Conservation (phyloP, 2,888 invertebrate genomes). For the Dryomyza anilis region DNA sequence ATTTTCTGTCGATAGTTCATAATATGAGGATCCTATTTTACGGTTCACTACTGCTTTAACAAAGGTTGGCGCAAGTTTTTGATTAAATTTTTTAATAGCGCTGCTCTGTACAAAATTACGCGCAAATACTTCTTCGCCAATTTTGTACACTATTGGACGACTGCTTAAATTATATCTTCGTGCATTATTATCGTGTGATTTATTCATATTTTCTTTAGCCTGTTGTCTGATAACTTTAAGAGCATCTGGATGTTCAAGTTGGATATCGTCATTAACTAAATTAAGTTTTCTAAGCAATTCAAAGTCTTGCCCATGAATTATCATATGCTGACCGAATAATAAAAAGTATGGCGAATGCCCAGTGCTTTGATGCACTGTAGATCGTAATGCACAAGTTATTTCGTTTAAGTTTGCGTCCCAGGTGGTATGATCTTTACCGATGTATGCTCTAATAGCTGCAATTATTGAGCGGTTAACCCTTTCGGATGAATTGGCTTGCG, state of each 20-base stretch:
- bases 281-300: neutral
- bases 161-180: neutral
- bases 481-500: conserved; percentile 12
- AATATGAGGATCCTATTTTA: neutral
- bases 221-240: neutral
- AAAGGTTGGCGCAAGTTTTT: conserved; percentile 4
- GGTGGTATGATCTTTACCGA: conserved; percentile 25
- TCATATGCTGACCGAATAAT: neutral
- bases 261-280: neutral
- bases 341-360: neutral
- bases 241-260: neutral
- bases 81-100: neutral
- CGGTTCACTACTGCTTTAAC: neutral
- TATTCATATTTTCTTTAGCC: neutral
- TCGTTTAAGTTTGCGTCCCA: conserved; percentile 16
- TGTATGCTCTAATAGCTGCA: conserved; percentile 27
- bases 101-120: too few species aligned
- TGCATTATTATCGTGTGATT: neutral
- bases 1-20: neutral
- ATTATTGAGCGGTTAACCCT: conserved; percentile 30
- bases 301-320: neutral
- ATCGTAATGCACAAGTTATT: conserved; percentile 7
- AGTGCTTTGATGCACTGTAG: neutral
- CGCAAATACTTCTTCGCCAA: neutral
- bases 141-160: neutral